Evolutionary conservation across 2,797 vertebrate species (phyloP), one percentile per base, ranked within the genome.

Genomic region (Dendrocincla fuliginosa): DNA sequence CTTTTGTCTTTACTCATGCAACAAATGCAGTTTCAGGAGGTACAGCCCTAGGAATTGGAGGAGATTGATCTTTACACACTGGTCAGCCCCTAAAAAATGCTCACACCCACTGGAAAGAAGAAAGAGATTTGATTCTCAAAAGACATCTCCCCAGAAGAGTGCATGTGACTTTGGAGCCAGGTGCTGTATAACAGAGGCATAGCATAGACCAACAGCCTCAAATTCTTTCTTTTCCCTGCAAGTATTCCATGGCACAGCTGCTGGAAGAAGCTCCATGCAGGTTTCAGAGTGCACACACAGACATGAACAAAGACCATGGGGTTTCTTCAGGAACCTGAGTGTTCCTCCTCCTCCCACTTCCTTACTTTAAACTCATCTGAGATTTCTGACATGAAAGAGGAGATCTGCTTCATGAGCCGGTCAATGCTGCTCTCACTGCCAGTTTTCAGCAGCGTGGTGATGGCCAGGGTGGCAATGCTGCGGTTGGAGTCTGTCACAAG

Each of bases 361-460:
- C 42, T 33, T 92, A 98, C 98, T 97, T 98, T 98, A 96, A 98
- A 98, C 49, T 98, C 98, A 64, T 98, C 98, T 0, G 98, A 98
- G 93, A 98, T 98, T 97, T 98, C 98, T 1, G 98, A 98, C 98
- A 98, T 98, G 90, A 98, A 98, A 30, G 98, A 98, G 16, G 98
- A 98, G 90, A 98, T 98, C 93, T 98, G 98, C 81, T 98, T 98
- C 98, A 98, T 98, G 59, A 98, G 98, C 13, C 98, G 97, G 95
- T 98, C 98, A 3, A 98, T 98, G 97, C 98, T 98, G 96, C 98
- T 98, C 96, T 98, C 98, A 0, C 98, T 98, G 81, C 98, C 98
- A 0, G 98, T 98, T 95, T 98, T 98, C 74, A 98, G 98, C 65
- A 98, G 90, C 0, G 98, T 98, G 74, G 98, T 98, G 95, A 98